These are phyloP conservation scores for Entosphenus tridentatus DNA, from an alignment of 2,113 vertebrate species.

Conservation along the genomic window DNA sequence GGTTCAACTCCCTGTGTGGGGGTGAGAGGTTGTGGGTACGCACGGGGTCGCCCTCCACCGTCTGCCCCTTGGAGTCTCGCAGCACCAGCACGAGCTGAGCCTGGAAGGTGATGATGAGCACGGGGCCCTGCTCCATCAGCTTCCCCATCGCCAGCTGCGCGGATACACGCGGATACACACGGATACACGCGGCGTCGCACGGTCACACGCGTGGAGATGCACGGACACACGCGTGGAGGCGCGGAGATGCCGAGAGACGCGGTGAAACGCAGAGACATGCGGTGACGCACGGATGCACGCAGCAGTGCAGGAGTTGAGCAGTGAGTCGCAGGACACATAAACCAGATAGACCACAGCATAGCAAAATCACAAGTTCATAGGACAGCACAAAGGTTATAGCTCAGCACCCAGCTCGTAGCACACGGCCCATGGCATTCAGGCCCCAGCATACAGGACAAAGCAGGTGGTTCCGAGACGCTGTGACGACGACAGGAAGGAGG, in stretches of 20 bases:
- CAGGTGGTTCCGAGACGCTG: too few relatives aligned
- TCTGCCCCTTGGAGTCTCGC: constrained; percentile 46
- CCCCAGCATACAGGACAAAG: too few relatives aligned
- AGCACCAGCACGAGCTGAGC: constrained; percentile 78
- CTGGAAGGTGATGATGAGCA: constrained; percentile 87
- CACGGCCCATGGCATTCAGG: too few relatives aligned
- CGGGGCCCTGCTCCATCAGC: constrained; percentile 95
- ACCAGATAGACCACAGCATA: neutral
- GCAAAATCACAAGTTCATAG: neutral
- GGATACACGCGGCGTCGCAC: neutral
- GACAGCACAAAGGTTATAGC: neutral
- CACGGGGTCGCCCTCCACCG: constrained; percentile 79
- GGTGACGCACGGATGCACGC: too few relatives aligned
- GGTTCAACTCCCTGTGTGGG: too few relatives aligned
- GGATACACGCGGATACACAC: neutral
- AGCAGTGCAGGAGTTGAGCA: too few relatives aligned
- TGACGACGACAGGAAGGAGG: too few relatives aligned
- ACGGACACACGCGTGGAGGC: neutral
- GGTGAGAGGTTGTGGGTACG: constrained; percentile 17
- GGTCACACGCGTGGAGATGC: neutral
- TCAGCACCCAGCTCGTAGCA: neutral
- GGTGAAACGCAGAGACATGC: too few relatives aligned
- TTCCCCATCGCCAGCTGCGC: constrained; percentile 77
- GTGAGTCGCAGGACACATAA: too few relatives aligned
- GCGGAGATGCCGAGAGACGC: neutral